Conservation (phyloP, 2,113 vertebrate species). For the Lophotis ruficrista region DNA sequence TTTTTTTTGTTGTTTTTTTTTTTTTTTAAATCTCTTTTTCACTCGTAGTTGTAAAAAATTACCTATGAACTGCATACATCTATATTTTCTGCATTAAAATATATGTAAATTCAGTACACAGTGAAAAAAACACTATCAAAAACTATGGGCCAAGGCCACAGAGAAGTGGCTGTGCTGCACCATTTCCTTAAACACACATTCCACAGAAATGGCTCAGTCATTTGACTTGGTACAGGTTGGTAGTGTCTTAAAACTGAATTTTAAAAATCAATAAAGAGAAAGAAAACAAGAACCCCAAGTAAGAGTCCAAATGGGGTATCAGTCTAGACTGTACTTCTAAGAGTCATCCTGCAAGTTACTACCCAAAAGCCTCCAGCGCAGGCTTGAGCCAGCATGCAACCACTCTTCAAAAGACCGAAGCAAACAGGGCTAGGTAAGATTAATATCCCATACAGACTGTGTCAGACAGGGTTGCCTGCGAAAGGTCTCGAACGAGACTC, state of each 20-base stretch:
- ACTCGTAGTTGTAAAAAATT: not conserved
- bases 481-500: not conserved
- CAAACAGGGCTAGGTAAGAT: not conserved
- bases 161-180: not conserved
- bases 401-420: not conserved
- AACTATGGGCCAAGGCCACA: not conserved
- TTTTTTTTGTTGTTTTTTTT: not conserved
- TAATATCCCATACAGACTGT: not conserved
- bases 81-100: not conserved
- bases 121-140: not conserved
- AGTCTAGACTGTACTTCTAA: not conserved
- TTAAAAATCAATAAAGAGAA: not conserved
- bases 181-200: not conserved
- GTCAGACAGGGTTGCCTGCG: not conserved
- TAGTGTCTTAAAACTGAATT: not conserved
- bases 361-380: not conserved
- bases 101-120: not conserved
- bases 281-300: not conserved
- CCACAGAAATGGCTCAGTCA: not conserved
- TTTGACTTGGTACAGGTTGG: not conserved
- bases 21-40: not conserved
- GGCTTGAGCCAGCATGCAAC: not conserved
- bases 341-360: not conserved
- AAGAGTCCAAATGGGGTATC: not conserved
- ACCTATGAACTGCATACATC: not conserved